Evolutionary conservation across 2,888 invertebrate species (phyloP), one percentile per base, ranked within the genome.

Genomic region (Cremastobaeus sp.): DNA sequence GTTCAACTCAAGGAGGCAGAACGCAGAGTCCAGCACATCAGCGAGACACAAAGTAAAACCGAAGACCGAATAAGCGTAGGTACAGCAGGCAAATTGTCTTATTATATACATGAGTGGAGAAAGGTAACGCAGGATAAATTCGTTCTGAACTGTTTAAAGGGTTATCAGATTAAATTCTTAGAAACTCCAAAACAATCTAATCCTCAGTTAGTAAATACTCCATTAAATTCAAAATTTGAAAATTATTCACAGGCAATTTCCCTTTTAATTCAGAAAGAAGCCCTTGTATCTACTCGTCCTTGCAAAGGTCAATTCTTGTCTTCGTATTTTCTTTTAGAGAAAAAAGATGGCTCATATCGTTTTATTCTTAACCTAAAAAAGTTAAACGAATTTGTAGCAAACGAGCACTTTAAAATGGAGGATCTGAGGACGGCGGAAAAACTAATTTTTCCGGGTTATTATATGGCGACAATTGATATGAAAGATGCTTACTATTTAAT

Each of bases 381-480:
- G 3, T 47, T 76, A 12, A 71, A 76, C 18, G 28, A 39, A 3
- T 73, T 52, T 28, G 17, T 59, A 5, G 2, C 11, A 3, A 35
- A 45, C 3, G 17, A 54, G 2, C 77, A 78, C 43, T 79, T 78
- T 69, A 78, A 79, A 57, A 21, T 77, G 3, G 79, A 77, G 35
- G 71, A 77, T 25, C 15, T 76, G 14, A 66, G 74, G 65, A 77
- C 76, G 20, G 78, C 57, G 1, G 34, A 41, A 11, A 71, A 57
- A 20, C 35, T 74, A 34, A 18, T 76, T 21, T 45, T 28, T 14
- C 47, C n/a, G 47, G 28, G 28, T 28, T 12, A 35, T 30, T 55
- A 50, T 9, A 69, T 77, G 69, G 32, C 50, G 3, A 21, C 14
- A 4, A 37, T 77, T 0, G 70, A 75, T 32, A 11, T 75, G 4